phyloP scores from a whole-genome alignment of 2,888 invertebrate species.

The Cryptocheilus praepositus region DNA sequence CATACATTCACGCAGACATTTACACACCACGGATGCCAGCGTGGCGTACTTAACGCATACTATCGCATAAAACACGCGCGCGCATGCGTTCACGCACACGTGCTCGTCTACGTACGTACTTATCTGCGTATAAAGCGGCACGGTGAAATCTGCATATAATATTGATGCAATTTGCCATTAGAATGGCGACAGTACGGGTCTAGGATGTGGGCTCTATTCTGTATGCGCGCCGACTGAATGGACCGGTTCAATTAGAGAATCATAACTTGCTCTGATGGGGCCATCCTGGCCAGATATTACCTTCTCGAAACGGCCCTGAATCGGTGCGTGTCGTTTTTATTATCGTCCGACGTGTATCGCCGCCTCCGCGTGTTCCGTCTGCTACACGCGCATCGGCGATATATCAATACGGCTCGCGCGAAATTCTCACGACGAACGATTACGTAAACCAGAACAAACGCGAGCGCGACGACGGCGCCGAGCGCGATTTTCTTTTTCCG shows the following conservation, averaged over 20 bases:
- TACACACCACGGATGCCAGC: slow-evolving; percentile 3
- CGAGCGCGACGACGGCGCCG: too few species aligned
- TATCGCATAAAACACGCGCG: slow-evolving; percentile 39
- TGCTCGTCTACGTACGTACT: slow-evolving; percentile 34
- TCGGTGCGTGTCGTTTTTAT: slow-evolving; percentile 52
- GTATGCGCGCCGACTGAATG: slow-evolving; percentile 68
- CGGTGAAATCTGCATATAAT: slow-evolving; percentile 68
- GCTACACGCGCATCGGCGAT: too few species aligned
- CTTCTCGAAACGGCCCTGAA: slow-evolving; percentile 55
- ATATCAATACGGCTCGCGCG: too few species aligned
- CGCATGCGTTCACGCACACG: slow-evolving; percentile 6
- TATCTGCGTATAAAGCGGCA: slow-evolving; percentile 25
- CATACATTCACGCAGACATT: too few species aligned
- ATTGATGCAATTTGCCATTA: slow-evolving; percentile 71
- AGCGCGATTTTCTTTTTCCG: too few species aligned
- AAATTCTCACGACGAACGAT: too few species aligned
- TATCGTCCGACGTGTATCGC: slow-evolving; percentile 17
- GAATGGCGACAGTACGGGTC: slow-evolving; percentile 63
- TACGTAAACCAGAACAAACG: too few species aligned
- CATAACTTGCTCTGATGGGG: slow-evolving; percentile 71
- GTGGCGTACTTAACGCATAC: slow-evolving; percentile 19
- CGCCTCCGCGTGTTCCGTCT: not conserved
- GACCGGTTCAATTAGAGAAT: slow-evolving; percentile 73
- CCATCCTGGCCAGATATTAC: slow-evolving; percentile 68
- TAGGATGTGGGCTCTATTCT: slow-evolving; percentile 68